Evolutionary conservation across 2,797 vertebrate species (phyloP).

Genomic region (Halcyon badia): DNA sequence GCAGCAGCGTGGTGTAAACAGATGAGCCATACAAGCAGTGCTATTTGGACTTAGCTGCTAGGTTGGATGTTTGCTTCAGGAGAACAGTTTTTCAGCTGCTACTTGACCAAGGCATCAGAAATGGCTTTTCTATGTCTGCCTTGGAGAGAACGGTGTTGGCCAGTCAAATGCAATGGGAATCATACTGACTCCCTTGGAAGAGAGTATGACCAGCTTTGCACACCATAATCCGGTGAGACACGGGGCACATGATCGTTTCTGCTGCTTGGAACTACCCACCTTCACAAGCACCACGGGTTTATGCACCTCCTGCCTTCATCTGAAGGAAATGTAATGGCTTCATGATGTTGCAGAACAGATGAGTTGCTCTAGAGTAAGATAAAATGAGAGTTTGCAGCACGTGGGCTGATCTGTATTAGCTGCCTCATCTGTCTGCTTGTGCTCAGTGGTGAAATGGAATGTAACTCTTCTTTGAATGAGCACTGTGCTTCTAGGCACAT

Average conservation of each 20-base stretch:
- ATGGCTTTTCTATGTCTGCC: not conserved
- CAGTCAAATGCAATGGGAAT: not conserved
- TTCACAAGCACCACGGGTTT: not conserved
- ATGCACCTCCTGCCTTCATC: not conserved
- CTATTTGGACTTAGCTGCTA: not conserved
- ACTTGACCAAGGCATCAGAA: not conserved
- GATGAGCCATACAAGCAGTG: not conserved
- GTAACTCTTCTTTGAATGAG: not conserved
- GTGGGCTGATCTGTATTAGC: not conserved
- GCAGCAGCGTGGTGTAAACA: not conserved
- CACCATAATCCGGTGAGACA: not conserved
- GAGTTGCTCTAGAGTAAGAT: not conserved
- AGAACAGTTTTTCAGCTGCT: not conserved
- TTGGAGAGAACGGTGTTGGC: not conserved
- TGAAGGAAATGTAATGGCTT: not conserved
- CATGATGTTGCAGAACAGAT: not conserved
- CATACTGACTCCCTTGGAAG: rapidly evolving
- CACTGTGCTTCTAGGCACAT: not conserved
- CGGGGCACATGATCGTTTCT: not conserved
- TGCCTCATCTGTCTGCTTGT: not conserved
- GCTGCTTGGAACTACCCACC: not conserved
- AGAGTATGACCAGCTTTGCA: not conserved
- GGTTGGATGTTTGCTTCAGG: not conserved
- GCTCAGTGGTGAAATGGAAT: not conserved
- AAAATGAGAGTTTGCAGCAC: not conserved